Evolutionary conservation across 2,797 vertebrate genomes (phyloP).

Genomic region (Spea hammondii): DNA sequence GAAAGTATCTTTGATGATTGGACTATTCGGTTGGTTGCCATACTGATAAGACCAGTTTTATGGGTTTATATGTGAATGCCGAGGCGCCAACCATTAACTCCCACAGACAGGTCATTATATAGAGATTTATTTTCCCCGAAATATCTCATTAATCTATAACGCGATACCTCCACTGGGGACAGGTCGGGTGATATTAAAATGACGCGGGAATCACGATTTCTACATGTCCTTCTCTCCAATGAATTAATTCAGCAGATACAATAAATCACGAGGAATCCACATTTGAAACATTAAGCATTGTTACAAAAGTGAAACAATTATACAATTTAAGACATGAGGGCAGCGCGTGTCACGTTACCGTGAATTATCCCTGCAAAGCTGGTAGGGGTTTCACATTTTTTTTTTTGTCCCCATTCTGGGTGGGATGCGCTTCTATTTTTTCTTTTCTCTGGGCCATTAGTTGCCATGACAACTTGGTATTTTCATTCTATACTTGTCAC

Average conservation of each 20-base stretch:
- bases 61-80: too few relatives aligned
- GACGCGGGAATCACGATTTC: not conserved
- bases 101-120: not conserved
- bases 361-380: constrained; percentile 5
- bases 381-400: not conserved
- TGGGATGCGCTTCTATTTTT: constrained; percentile 32
- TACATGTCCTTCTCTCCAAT: not conserved
- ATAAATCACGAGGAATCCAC: constrained; percentile 26
- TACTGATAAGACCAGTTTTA: too few relatives aligned
- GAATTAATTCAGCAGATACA: not conserved
- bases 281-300: not conserved
- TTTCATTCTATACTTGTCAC: not conserved
- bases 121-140: not conserved
- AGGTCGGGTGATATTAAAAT: too few relatives aligned
- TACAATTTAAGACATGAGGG: constrained; percentile 52
- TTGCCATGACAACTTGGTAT: constrained; percentile 34
- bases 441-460: not conserved
- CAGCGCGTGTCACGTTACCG: constrained; percentile 26
- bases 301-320: constrained; percentile 46
- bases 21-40: too few relatives aligned
- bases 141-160: not conserved
- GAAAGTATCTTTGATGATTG: too few relatives aligned
- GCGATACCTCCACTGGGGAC: not conserved
- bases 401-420: not conserved
- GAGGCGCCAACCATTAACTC: not conserved